phyloP scores from a whole-genome alignment of 2,113 vertebrate species.

The Cyanoderma ruficeps region DNA sequence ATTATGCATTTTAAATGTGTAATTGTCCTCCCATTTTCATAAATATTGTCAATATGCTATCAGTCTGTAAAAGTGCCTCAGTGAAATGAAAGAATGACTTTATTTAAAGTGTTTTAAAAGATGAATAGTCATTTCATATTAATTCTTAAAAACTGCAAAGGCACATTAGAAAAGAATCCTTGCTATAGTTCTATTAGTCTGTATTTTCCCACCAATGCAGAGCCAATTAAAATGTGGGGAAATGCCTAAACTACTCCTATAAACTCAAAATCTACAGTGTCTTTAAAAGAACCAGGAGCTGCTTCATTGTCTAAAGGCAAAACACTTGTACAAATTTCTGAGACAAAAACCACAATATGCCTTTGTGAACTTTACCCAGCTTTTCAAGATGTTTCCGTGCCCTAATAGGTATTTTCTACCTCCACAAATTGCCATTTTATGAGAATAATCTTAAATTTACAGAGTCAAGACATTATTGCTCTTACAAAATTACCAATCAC shows the following conservation, averaged over 20 bases:
- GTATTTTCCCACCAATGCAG: background rate
- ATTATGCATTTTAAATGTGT: constrained; percentile 19
- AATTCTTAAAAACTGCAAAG: background rate
- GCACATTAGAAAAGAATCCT: constrained; percentile 1
- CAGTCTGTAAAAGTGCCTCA: background rate
- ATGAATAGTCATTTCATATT: background rate
- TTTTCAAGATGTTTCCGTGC: background rate
- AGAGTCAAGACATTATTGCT: background rate
- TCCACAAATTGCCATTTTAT: background rate
- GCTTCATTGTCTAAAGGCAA: background rate
- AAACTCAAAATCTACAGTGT: background rate
- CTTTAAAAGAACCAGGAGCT: background rate
- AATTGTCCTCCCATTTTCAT: constrained; percentile 34
- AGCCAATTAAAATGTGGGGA: background rate
- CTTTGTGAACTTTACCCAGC: background rate
- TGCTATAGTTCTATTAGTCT: background rate
- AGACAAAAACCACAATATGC: background rate
- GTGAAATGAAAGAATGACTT: constrained; percentile 10
- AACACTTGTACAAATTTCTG: background rate
- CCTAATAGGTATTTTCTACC: background rate
- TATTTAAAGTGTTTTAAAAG: background rate
- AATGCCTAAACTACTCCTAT: background rate
- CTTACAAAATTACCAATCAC: background rate
- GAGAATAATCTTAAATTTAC: background rate
- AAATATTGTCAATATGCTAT: constrained; percentile 27